Evolutionary conservation across 2,888 invertebrate species (phyloP), one percentile per base, ranked within the genome.

Genomic region (Hypomecis atomaria): DNA sequence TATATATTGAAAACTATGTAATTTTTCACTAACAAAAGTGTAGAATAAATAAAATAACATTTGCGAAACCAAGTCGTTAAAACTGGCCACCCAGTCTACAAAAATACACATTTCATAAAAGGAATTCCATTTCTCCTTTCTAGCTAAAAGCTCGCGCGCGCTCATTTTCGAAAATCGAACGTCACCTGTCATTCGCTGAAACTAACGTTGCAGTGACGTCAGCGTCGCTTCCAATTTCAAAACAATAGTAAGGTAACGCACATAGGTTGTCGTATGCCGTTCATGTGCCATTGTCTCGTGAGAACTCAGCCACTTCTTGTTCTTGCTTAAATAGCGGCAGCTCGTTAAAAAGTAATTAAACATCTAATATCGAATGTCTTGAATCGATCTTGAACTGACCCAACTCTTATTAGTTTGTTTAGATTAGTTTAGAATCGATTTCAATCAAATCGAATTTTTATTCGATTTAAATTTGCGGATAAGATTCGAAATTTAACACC

Each of bases 261-360:
- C 86, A 71, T 68, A 73, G 70, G 69, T 78, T 72, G 75, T 73
- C 76, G 73, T 77, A 81, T 81, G 83, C 78, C 79, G 83, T 78
- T 79, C 77, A 76, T 74, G 68, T 78, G 72, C 79, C 75, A 86
- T 87, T 89, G 89, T 89, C 82, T 80, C 83, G 86, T 90, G 90
- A 81, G 90, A 89, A 88, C 80, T 75, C 71, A 66, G 75, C 48
- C 74, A 73, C 68, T 82, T 87, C 83, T 86, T 86, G 78, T 77
- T 69, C 66, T 8, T 43, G 43, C 9, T 72, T 74, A 71, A 76
- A 77, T 80, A 87, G 82, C 85, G 83, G 81, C 79, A 75, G 83
- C 82, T 83, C 82, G 86, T 84, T 89, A 86, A 86, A 89, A 89
- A 90, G 85, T 88, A 88, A 89, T 89, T 87, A 88, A 81, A 77